Conservation (phyloP, 2,888 invertebrate species). For the Eupeodes luniger region DNA sequence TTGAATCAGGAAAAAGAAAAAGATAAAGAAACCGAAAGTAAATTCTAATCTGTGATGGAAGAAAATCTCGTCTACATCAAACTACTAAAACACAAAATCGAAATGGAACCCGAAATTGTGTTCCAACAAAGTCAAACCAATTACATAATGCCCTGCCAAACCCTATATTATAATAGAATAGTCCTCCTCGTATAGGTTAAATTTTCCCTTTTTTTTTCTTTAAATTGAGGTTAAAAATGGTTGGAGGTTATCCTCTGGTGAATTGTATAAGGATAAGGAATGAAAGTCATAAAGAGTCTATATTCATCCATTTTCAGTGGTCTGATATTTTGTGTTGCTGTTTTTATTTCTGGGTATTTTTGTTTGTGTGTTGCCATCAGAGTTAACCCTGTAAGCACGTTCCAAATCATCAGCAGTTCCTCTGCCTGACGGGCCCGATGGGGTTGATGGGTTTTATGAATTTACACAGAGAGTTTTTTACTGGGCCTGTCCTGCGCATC, state of each 20-base stretch:
- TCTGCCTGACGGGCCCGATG: not conserved
- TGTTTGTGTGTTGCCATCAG: not conserved
- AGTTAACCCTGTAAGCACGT: constrained; percentile 37
- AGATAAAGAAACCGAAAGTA: not conserved
- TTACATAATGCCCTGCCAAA: constrained; percentile 38
- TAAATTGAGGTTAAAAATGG: constrained; percentile 36
- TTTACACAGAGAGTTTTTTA: constrained; percentile 42
- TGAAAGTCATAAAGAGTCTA: constrained; percentile 40
- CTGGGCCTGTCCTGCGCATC: constrained; percentile 35
- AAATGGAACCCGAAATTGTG: constrained; percentile 24
- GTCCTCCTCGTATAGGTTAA: constrained; percentile 1
- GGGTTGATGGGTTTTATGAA: constrained; percentile 44
- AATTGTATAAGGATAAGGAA: constrained; percentile 17
- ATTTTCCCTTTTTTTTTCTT: constrained; percentile 22
- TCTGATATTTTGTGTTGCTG: constrained; percentile 22
- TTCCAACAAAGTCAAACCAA: constrained; percentile 41
- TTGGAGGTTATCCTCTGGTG: constrained; percentile 39
- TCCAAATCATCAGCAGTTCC: constrained; percentile 48
- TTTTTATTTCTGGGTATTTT: constrained; percentile 11
- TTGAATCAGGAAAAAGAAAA: not conserved
- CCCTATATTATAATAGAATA: not conserved
- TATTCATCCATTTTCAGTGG: constrained; percentile 44
- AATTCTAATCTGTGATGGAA: constrained; percentile 4
- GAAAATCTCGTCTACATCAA: constrained; percentile 17
- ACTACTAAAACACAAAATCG: constrained; percentile 12